Evolutionary conservation across 2,888 invertebrate species (phyloP), one percentile per base, ranked within the genome.

Genomic region (Eudemis profundana): DNA sequence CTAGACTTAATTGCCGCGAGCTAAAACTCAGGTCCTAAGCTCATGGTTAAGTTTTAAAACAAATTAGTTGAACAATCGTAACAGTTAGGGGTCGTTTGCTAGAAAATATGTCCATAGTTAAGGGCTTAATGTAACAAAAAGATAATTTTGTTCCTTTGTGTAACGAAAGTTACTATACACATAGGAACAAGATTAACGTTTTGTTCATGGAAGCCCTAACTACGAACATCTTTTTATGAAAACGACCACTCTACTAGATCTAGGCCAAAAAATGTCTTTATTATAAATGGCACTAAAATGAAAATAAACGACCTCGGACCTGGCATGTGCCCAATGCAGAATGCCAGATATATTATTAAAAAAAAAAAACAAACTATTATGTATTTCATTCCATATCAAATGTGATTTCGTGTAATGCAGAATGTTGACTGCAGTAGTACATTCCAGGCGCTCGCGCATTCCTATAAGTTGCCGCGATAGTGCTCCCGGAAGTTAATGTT

Each of bases 361-460:
- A 29, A 60, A 4, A 40, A 10, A 19, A n/a, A n/a, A n/a, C n/a
- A n/a, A n/a, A n/a, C n/a, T n/a, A n/a, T 8, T n/a, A 27, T 29
- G 12, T 27, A 7, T 38, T 42, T 23, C 15, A 23, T 54, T 33
- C 42, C 15, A 19, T 27, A 38, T n/a, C n/a, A 47, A 5, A 14
- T 40, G 27, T 47, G 19, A 49, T 21, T 62, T 40, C 14, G n/a
- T 42, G 21, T 44, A 66, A 66, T 23, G 8, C 10, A 42, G 53
- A 47, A 63, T 47, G 50, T 53, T 42, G 60, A 64, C 54, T 56
- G 44, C 56, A 54, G 36, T 61, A 61, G 51, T 51, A 78, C 78
- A 81, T 81, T 81, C 78, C 76, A 76, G 69, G 68, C 71, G 70
- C 72, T 74, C 72, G 70, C 77, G 68, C 73, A 72, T 76, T 68